A percentile compares a stretch with the other conserved stretches of the same genome.
phyloP scores from a whole-genome alignment of 2,113 vertebrate species.

The Anolis sagrei region DNA sequence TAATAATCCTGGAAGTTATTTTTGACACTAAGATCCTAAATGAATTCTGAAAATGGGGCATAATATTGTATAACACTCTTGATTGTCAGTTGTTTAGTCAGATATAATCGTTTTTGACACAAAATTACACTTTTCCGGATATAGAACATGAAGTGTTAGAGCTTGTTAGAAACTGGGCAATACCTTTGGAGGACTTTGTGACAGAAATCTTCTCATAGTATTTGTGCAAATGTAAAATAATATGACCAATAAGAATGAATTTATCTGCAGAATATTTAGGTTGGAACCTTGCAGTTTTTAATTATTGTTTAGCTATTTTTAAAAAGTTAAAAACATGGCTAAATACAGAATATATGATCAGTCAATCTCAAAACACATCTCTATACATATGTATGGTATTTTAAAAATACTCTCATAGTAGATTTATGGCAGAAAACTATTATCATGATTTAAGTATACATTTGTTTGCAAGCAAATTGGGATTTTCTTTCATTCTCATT shows the following conservation, averaged over 20 bases:
- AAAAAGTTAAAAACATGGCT: no score
- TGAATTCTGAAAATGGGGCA: conserved; percentile 33
- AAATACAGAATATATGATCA: no score
- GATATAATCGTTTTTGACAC: conserved; percentile 25
- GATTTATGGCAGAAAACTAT: no score
- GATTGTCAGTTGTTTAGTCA: conserved; percentile 43
- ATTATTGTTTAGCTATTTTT: no score
- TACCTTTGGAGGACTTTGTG: conserved; percentile 25
- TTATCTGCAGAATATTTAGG: no score
- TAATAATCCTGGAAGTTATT: conserved; percentile 63
- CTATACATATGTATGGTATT: no score
- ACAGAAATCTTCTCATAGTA: conserved; percentile 11
- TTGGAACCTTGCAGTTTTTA: no score
- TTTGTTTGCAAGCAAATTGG: no score
- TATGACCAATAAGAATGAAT: neutral
- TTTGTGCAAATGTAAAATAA: neutral
- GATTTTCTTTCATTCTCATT: no score
- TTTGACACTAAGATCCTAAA: conserved; percentile 38
- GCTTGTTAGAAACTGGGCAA: conserved; percentile 1
- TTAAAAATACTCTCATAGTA: no score
- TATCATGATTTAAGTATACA: no score
- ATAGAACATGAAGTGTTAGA: neutral
- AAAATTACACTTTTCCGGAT: conserved; percentile 13
- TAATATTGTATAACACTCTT: conserved; percentile 33
- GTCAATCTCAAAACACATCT: no score